Conservation (phyloP, 2,113 vertebrate species). For the Neotoma lepida region DNA sequence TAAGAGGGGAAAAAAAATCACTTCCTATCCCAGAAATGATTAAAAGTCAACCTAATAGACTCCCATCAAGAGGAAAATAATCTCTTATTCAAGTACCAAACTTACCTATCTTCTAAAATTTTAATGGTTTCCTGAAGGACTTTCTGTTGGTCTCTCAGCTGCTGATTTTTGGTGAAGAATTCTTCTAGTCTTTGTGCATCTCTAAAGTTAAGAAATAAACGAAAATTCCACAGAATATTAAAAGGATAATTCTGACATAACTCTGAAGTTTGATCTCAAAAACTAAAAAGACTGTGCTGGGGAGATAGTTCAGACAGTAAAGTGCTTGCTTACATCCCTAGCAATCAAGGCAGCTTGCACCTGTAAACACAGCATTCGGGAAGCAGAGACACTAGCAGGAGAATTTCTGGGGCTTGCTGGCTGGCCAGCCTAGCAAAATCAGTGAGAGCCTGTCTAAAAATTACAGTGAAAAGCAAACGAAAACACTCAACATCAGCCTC, state of each 20-base stretch:
- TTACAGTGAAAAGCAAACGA: background rate
- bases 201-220: constrained; percentile 83
- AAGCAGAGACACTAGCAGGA: background rate
- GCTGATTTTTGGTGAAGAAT: constrained; percentile 94
- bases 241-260: constrained; percentile 22
- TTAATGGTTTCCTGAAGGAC: constrained; percentile 91
- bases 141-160: constrained; percentile 94
- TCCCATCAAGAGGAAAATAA: background rate
- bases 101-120: constrained; percentile 94
- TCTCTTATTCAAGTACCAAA: constrained; percentile 32
- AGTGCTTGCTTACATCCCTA: background rate
- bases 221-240: constrained; percentile 32
- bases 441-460: background rate
- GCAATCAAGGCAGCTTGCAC: background rate
- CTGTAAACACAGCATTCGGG: background rate
- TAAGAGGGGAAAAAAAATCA: background rate
- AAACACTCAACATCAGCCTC: background rate
- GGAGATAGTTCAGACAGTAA: background rate
- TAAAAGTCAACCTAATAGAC: constrained; percentile 43
- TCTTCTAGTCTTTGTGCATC: constrained; percentile 96
- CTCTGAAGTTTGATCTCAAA: constrained; percentile 9
- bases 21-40: constrained; percentile 19
- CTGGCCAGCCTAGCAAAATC: background rate
- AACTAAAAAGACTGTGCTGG: too few relatives aligned
- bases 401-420: background rate